Evolutionary conservation across 2,888 invertebrate species (phyloP).

Genomic region (Globia sparganii): DNA sequence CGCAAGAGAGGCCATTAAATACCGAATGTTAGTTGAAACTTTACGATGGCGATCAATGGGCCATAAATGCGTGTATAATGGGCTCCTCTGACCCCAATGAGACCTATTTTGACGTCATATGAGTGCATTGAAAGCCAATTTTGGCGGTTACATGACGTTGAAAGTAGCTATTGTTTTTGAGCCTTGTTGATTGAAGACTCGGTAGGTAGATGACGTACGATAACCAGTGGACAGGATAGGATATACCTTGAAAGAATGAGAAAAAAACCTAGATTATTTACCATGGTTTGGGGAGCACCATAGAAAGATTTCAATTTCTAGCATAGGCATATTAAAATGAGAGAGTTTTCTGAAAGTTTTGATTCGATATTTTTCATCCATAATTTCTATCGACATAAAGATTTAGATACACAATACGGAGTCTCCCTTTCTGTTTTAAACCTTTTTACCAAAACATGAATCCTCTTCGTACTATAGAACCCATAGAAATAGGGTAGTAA

Average conservation of each 20-base stretch:
- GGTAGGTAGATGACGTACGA: conserved; percentile 2
- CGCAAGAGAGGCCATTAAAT: conserved; percentile 61
- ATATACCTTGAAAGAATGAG: neutral
- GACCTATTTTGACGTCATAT: conserved; percentile 59
- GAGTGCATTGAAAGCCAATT: conserved; percentile 48
- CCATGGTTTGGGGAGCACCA: neutral
- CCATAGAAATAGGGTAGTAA: neutral
- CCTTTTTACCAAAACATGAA: neutral
- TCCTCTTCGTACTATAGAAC: neutral
- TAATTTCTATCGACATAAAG: neutral
- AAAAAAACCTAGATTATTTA: neutral
- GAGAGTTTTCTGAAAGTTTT: neutral
- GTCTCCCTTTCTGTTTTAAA: neutral
- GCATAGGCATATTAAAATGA: neutral
- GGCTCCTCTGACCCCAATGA: conserved; percentile 53
- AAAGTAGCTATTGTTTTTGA: conserved; percentile 23
- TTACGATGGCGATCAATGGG: conserved; percentile 68
- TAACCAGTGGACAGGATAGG: neutral
- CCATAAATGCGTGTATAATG: conserved; percentile 61
- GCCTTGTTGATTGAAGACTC: conserved; percentile 1
- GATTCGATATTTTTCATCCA: neutral
- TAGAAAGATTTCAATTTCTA: neutral
- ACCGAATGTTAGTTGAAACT: conserved; percentile 64
- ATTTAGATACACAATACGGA: neutral
- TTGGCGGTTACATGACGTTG: conserved; percentile 43